Base-by-base conservation (phyloP, 2,888 invertebrate genomes). In the Brachypterus glaber region DNA sequence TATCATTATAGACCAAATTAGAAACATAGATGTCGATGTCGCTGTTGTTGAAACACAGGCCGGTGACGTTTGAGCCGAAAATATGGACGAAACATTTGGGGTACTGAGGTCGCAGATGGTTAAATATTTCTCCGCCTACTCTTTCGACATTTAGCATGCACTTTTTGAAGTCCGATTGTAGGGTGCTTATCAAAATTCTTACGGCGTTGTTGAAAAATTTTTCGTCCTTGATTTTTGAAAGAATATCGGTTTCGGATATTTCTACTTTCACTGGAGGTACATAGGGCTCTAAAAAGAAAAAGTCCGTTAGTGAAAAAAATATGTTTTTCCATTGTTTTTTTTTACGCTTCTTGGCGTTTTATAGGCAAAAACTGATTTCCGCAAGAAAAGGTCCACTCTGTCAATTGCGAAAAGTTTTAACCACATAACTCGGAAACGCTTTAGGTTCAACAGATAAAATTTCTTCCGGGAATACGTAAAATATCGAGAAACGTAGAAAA, bases 1-100 rank as follows among this genome's bases (percentile, higher is more conserved):
- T 53, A 29, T 47, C 44, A 13, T 51, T 42, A 21, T 39, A 31
- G 3, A 55, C 59, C 46, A 70, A 69, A 13, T 75, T 60, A 36
- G 69, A 60, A 17, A 83, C 59, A 60, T 70, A 83, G 52, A 84
- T 70, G 61, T 87, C 86, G 7, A 85, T 72, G 63, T 87, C 86
- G 55, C 83, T 82, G 16, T 68, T 70, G 55, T 72, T 74, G 40
- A 82, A 74, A 31, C 77, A 77, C 33, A 87, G 65, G 2, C 81
- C 82, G 1, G 78, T 82, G 1, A 79, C 71, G 21, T 80, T 76
- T 0, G 87, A 87, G 2, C 88, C 87, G 63, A 84, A 88, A 2
- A 77, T 75, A 41, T 68, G 59, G 3, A 72, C 66, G 26, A 50
- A 48, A 44, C 66, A 66, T 8, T 64, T 61, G 3, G 68, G 70